Conservation (phyloP, 2,113 vertebrate species). For the Phrynocephalus versicolor region DNA sequence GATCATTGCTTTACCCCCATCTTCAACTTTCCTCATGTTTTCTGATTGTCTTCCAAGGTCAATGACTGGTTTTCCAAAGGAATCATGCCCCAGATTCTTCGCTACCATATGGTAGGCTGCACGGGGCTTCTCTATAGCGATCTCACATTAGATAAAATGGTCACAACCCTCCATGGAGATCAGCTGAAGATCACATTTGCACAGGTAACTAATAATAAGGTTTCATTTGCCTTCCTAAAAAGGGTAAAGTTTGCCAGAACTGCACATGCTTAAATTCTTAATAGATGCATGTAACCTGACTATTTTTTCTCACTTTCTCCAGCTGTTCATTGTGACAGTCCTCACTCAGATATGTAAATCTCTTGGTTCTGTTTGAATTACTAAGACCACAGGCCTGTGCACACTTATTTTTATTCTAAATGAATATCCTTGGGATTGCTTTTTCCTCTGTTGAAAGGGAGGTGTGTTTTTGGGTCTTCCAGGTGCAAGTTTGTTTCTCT, state of each 20-base stretch:
- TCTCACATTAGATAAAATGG: conserved; percentile 72
- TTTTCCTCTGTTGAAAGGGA: background rate
- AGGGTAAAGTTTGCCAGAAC: background rate
- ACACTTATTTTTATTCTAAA: background rate
- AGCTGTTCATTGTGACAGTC: background rate
- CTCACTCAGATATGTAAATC: background rate
- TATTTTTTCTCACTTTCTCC: no score
- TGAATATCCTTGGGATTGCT: background rate
- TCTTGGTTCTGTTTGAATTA: background rate
- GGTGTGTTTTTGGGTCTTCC: background rate
- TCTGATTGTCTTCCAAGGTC: conserved; percentile 63
- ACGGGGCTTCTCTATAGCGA: conserved; percentile 77
- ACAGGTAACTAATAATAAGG: conserved; percentile 74
- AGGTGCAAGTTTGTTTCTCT: background rate
- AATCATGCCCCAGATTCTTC: conserved; percentile 74
- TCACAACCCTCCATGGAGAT: conserved; percentile 85
- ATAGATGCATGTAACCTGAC: no score
- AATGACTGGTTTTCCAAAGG: conserved; percentile 61
- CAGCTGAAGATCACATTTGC: conserved; percentile 71
- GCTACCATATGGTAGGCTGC: conserved; percentile 86
- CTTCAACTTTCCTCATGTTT: background rate
- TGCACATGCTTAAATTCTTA: no score
- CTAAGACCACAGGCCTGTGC: background rate
- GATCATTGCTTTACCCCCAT: no score
- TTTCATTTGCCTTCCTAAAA: background rate